Evolutionary conservation across 2,797 vertebrate genomes (phyloP).

Genomic region (Pelodytes ibericus): DNA sequence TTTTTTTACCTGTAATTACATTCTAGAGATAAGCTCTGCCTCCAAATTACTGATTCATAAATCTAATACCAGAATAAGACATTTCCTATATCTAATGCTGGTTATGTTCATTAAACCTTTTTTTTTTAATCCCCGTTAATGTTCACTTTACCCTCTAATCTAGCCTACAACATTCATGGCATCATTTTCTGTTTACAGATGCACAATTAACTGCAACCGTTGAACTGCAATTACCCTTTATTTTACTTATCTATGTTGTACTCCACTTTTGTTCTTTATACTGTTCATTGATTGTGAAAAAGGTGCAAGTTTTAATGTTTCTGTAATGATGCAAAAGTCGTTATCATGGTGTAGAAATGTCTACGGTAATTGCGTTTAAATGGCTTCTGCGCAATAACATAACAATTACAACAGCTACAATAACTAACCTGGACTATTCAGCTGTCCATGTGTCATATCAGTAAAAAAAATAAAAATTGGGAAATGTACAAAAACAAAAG

Average conservation of each 20-base stretch:
- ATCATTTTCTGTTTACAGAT: background rate
- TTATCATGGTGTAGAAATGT: background rate
- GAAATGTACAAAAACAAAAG: too few relatives aligned
- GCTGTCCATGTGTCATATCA: too few relatives aligned
- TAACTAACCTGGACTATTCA: too few relatives aligned
- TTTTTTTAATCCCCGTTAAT: background rate
- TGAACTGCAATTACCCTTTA: constrained; percentile 5
- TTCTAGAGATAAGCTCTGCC: too few relatives aligned
- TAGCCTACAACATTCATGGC: background rate
- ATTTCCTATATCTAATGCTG: background rate
- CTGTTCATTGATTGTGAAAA: background rate
- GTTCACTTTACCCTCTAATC: constrained; percentile 1
- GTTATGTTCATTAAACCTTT: background rate
- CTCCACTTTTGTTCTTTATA: background rate
- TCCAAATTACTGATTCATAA: background rate
- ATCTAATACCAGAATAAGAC: background rate
- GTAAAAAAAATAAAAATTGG: too few relatives aligned
- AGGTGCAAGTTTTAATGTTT: background rate
- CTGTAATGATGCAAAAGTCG: constrained; percentile 1
- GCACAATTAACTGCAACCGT: background rate
- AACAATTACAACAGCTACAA: background rate
- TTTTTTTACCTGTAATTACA: background rate
- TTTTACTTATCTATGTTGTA: background rate
- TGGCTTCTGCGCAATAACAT: background rate
- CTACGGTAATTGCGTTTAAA: background rate